A percentile compares a stretch with the other conserved stretches of the same genome.
phyloP scores from a whole-genome alignment of 2,113 vertebrate species.

The Ptilorrhoa leucosticta region DNA sequence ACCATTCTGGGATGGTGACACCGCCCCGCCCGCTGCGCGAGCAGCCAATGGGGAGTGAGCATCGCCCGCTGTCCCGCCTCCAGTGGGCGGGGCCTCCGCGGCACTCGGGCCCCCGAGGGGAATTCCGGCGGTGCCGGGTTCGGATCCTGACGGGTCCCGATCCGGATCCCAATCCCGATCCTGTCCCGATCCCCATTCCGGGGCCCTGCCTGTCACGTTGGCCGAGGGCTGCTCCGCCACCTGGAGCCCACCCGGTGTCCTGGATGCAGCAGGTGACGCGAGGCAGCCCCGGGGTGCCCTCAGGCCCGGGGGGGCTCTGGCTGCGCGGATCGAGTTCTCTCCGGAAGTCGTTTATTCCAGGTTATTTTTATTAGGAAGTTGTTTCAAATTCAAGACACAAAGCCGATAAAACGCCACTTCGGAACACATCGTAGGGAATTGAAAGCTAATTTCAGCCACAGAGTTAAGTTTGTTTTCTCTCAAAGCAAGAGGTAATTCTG shows the following conservation, averaged over 20 bases:
- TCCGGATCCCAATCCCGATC: accelerated
- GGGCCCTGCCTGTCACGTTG: not conserved
- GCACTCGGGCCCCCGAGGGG: accelerated
- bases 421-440: not conserved
- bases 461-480: not conserved
- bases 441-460: not conserved
- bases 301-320: not conserved
- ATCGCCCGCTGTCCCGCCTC: accelerated
- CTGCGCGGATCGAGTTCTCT: not conserved
- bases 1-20: accelerated
- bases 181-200: not conserved
- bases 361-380: conserved; percentile 57
- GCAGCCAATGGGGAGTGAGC: not conserved
- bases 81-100: accelerated
- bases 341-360: not conserved
- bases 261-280: not conserved
- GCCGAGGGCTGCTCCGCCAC: not conserved
- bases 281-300: not conserved
- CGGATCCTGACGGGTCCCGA: accelerated
- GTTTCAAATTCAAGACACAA: not conserved
- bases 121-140: accelerated
- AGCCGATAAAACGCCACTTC: not conserved
- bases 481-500: not conserved
- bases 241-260: not conserved
- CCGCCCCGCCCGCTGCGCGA: not conserved